Conservation (phyloP, 2,888 invertebrate species). For the Dendrolimus pini region DNA sequence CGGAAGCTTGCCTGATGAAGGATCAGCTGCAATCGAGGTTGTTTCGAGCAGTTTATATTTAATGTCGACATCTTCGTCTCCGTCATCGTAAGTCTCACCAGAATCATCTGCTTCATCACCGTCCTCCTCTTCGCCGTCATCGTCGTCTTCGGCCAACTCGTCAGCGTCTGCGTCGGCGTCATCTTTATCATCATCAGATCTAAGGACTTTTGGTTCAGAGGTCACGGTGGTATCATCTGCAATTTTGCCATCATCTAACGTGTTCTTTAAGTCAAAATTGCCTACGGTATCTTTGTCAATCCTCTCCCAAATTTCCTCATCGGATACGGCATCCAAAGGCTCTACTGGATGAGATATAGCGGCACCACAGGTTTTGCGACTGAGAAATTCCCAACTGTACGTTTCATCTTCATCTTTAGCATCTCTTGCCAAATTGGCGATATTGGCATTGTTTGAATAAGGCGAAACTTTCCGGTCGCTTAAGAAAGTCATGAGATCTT, state of each 20-base stretch:
- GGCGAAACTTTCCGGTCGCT: conserved; percentile 76
- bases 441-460: conserved; percentile 49
- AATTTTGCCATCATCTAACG: conserved; percentile 57
- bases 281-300: conserved; percentile 55
- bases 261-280: conserved; percentile 60
- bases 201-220: conserved; percentile 22
- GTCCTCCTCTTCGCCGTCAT: conserved; percentile 48
- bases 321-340: conserved; percentile 47
- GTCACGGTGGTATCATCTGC: conserved; percentile 36
- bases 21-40: conserved; percentile 19
- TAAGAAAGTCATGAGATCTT: conserved; percentile 80
- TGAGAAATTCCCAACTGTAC: conserved; percentile 68
- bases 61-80: conserved; percentile 48
- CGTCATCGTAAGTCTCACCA: conserved; percentile 26
- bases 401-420: conserved; percentile 47
- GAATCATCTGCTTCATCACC: conserved; percentile 38
- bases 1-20: conserved; percentile 14
- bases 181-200: conserved; percentile 36
- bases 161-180: conserved; percentile 43
- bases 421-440: conserved; percentile 57
- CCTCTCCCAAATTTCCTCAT: conserved; percentile 69
- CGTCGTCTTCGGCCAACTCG: conserved; percentile 49
- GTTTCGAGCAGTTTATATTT: conserved; percentile 56
- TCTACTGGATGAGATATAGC: conserved; percentile 48
- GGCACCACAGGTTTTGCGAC: conserved; percentile 59